Conservation (phyloP, 2,797 vertebrate genomes). For the Syndactyla subalaris region DNA sequence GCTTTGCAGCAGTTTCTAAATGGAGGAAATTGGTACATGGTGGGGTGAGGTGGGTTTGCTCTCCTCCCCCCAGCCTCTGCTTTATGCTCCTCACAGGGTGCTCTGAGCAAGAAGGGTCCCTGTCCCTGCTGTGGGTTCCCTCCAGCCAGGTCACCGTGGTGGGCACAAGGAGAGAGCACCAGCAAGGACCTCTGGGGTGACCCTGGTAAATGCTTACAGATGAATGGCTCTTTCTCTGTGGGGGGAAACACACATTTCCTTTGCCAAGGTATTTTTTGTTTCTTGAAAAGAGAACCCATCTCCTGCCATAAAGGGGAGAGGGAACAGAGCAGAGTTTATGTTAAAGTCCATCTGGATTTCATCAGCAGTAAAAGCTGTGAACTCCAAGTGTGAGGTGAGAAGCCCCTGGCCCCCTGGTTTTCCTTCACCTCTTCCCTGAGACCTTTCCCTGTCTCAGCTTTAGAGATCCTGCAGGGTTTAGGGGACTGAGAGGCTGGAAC, state of each 20-base stretch:
- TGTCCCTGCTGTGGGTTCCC: accelerated
- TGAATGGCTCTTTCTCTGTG: not conserved
- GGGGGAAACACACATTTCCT: not conserved
- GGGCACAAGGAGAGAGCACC: not conserved
- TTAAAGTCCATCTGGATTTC: slow-evolving; percentile 64
- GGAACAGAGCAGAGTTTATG: not conserved
- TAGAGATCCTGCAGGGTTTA: not conserved
- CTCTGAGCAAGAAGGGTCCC: not conserved
- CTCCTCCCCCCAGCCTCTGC: accelerated
- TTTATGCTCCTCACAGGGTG: accelerated
- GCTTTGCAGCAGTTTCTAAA: not conserved
- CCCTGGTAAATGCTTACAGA: not conserved
- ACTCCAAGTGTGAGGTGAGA: not conserved
- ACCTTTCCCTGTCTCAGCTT: not conserved
- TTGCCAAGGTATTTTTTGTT: not conserved
- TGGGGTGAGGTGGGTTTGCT: accelerated
- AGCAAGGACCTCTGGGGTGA: not conserved
- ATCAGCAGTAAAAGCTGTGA: slow-evolving; percentile 31
- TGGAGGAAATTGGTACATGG: accelerated
- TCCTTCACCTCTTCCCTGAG: not conserved
- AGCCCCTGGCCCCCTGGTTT: not conserved
- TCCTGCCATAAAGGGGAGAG: not conserved
- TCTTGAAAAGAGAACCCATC: not conserved
- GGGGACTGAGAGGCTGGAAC: not conserved
- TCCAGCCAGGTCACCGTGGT: accelerated